Evolutionary conservation across 2,113 vertebrate genomes (phyloP).

Genomic region (Cnemophilus loriae): DNA sequence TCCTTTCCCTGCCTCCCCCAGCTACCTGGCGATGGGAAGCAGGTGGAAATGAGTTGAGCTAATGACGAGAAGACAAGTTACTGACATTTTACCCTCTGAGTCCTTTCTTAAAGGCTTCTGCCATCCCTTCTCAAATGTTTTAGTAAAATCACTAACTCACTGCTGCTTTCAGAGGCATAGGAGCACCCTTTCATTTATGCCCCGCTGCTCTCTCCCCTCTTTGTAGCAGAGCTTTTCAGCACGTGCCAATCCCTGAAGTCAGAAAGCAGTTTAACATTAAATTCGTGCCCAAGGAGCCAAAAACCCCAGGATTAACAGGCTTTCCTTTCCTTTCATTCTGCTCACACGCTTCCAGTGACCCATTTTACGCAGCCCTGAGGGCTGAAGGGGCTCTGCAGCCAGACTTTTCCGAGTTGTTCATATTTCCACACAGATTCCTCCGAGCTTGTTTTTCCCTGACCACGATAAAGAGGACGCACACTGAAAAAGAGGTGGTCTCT

Average conservation of each 20-base stretch:
- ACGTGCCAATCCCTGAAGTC: not conserved
- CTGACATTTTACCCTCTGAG: not conserved
- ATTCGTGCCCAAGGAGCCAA: not conserved
- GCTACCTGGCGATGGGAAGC: not conserved
- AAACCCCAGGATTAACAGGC: not conserved
- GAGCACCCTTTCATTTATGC: not conserved
- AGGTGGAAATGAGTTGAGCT: not conserved
- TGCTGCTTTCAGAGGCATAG: not conserved
- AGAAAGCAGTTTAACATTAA: not conserved
- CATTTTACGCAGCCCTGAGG: not conserved
- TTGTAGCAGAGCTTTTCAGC: not conserved
- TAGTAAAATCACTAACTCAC: not conserved
- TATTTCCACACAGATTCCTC: not conserved
- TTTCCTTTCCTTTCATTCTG: not conserved
- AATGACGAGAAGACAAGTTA: not conserved
- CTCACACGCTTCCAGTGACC: not conserved
- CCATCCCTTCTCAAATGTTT: not conserved
- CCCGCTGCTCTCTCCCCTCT: not conserved
- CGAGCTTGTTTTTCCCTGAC: not conserved
- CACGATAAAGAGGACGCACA: rapidly evolving
- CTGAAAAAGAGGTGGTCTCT: not conserved
- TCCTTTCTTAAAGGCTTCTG: not conserved
- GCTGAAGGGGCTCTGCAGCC: not conserved
- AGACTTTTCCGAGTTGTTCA: rapidly evolving
- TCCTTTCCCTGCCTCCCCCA: not conserved